Conservation (phyloP, 2,113 vertebrate genomes). For the Electrona antarctica region DNA sequence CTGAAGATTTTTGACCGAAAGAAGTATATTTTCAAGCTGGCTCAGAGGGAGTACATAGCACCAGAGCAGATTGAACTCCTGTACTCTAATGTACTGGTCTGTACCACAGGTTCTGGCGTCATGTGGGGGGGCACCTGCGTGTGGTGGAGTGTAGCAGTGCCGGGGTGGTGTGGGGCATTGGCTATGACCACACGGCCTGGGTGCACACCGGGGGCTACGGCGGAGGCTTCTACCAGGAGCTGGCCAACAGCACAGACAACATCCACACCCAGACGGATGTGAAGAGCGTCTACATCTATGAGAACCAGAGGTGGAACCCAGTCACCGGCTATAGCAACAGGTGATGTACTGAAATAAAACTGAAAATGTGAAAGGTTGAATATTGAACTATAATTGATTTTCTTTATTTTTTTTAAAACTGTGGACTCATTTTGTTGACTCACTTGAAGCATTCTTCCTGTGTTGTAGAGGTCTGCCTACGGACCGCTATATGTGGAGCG, state of each 20-base stretch:
- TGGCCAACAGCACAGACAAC: slow-evolving; percentile 88
- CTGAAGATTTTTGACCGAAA: too few species aligned
- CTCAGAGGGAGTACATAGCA: too few species aligned
- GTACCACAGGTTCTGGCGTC: slow-evolving; percentile 92
- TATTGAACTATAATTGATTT: too few species aligned
- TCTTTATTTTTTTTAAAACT: not conserved
- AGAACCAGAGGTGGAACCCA: slow-evolving; percentile 98
- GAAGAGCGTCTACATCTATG: slow-evolving; percentile 91
- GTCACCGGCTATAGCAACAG: slow-evolving; percentile 93
- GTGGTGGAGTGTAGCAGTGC: slow-evolving; percentile 85
- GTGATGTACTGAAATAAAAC: slow-evolving; percentile 57
- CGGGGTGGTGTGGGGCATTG: slow-evolving; percentile 94
- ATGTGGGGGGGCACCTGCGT: slow-evolving; percentile 92
- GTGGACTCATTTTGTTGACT: not conserved
- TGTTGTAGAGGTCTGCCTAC: slow-evolving; percentile 91
- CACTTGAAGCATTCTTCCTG: slow-evolving; percentile 7
- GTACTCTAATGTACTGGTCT: not conserved
- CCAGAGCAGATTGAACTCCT: too few species aligned
- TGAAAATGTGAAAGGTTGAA: not conserved
- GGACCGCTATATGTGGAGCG: slow-evolving; percentile 98
- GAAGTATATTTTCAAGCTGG: too few species aligned
- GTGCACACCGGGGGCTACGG: slow-evolving; percentile 89
- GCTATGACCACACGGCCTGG: slow-evolving; percentile 93
- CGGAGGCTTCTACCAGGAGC: slow-evolving; percentile 90
- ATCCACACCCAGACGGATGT: slow-evolving; percentile 89